phyloP scores from a whole-genome alignment of 2,888 invertebrate species.

The Callyntrura sp. region DNA sequence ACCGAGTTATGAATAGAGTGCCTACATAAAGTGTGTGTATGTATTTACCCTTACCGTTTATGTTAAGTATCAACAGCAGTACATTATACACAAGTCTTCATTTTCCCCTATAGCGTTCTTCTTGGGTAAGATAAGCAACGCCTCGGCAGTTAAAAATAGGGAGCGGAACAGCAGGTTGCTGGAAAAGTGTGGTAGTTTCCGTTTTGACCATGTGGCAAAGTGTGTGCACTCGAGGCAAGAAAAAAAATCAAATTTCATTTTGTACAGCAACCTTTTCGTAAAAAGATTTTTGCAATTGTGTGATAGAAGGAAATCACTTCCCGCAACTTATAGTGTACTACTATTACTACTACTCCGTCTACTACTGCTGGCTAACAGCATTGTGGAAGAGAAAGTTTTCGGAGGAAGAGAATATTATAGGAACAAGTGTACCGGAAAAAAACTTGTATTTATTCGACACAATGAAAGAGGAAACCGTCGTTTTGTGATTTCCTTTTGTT shows the following conservation, averaged over 20 bases:
- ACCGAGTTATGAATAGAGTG: constrained; percentile 3
- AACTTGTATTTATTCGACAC: constrained; percentile 47
- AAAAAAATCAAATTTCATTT: constrained; percentile 47
- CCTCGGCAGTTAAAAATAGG: neutral
- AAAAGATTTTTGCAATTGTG: constrained; percentile 9
- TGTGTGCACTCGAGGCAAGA: constrained; percentile 28
- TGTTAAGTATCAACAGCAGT: neutral
- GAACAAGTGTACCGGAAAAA: constrained; percentile 47
- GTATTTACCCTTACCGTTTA: neutral
- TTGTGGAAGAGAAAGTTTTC: constrained; percentile 11
- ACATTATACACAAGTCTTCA: neutral
- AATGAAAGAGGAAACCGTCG: constrained; percentile 33
- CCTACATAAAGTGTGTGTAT: neutral
- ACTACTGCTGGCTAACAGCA: neutral
- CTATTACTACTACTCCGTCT: neutral
- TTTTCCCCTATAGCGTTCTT: neutral
- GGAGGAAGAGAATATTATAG: constrained; percentile 11
- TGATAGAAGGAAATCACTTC: neutral
- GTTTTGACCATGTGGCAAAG: constrained; percentile 2
- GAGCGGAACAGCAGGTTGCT: constrained; percentile 27
- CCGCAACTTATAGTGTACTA: neutral
- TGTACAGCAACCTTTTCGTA: constrained; percentile 14
- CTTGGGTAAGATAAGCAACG: neutral
- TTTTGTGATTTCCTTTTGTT: constrained; percentile 30
- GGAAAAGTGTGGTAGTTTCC: neutral